phyloP scores from a whole-genome alignment of 2,888 invertebrate species.

The Eupithecia exiguata region DNA sequence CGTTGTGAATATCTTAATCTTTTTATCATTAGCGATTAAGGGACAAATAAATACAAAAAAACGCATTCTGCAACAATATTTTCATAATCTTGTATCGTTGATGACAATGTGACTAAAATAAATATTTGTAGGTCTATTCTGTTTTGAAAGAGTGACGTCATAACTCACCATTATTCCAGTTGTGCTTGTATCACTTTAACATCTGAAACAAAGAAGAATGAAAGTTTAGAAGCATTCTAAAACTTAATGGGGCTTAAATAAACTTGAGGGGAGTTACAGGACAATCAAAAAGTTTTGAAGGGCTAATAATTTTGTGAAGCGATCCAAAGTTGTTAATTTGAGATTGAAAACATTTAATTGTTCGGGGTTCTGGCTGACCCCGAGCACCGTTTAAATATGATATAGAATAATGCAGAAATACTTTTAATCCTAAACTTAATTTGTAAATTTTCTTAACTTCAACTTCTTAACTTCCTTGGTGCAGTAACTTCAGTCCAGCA shows the following conservation, averaged over 20 bases:
- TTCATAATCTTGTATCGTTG: neutral
- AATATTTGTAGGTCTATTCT: neutral
- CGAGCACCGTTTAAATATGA: neutral
- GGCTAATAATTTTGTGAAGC: constrained; percentile 49
- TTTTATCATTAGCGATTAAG: too few relatives aligned
- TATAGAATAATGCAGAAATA: neutral
- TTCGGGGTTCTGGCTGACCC: neutral
- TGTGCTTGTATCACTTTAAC: constrained; percentile 26
- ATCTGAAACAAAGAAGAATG: constrained; percentile 52
- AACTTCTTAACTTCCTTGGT: too few relatives aligned
- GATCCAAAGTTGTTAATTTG: constrained; percentile 40
- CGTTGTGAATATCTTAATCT: too few relatives aligned
- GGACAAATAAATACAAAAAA: too few relatives aligned
- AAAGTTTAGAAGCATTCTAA: constrained; percentile 14
- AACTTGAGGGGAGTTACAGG: constrained; percentile 39
- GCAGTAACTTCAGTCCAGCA: neutral
- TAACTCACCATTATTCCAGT: constrained; percentile 31
- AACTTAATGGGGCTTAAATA: constrained; percentile 35
- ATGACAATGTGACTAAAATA: neutral
- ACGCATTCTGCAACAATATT: too few relatives aligned
- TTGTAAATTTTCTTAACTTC: too few relatives aligned
- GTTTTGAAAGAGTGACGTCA: neutral
- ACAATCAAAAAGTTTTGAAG: constrained; percentile 47
- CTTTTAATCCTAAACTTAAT: neutral
- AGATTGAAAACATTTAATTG: constrained; percentile 22